Evolutionary conservation across 2,888 invertebrate genomes (phyloP), one percentile per base, ranked within the genome.

Genomic region (Eristalis intricaria): DNA sequence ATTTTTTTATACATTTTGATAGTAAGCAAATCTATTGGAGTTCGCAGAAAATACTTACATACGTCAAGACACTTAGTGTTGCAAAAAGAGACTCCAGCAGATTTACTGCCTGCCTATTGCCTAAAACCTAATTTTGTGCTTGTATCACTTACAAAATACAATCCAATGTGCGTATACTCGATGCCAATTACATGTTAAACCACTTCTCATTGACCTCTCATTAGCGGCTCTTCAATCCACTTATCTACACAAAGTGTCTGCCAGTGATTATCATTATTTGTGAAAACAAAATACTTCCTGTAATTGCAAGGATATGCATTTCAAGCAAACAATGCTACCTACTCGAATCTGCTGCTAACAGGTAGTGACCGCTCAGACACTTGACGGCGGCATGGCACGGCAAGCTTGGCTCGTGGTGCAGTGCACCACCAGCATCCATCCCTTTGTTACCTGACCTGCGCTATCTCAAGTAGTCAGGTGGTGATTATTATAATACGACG

Each of bases 401-500:
- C 43, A n/a, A 71, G 64, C 74, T 40, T 77, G 77, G 50, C 82
- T 74, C 82, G 78, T 50, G 50, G 50, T 50, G 50, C n/a, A n/a
- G 8, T 32, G 61, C 77, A 50, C 35, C 11, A 60, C 10, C 19
- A 43, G n/a, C 75, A 68, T 63, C 64, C 40, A 76, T 81, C 69
- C 70, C 64, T 61, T 77, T 86, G 78, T 88, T 82, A 82, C 86
- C 82, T 88, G 56, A 50, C 50, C 50, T 82, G 74, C 70, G 38
- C 75, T 66, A 82, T 82, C 74, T 86, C 68, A 65, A 86, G 84
- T 77, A 79, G 86, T 88, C 86, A 86, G 82, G 88, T 81, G 83
- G 64, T 87, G 81, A 85, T 79, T 76, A 77, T 78, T 61, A 64
- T 81, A 76, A 85, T 71, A 85, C 70, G 69, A 78, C 22, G 68